Conservation (phyloP, 2,888 invertebrate species). For the Dryocosmus kuriphilus region DNA sequence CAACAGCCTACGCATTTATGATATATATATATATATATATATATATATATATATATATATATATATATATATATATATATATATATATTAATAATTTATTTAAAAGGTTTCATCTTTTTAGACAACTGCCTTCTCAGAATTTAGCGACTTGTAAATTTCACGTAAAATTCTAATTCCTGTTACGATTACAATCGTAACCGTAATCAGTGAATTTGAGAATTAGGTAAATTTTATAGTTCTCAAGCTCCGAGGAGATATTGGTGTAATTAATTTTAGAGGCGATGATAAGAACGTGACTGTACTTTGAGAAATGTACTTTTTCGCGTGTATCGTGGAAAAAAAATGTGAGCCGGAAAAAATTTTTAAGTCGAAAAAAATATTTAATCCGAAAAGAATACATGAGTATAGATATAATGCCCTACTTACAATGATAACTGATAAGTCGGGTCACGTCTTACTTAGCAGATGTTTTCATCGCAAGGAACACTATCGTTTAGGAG, state of each 20-base stretch:
- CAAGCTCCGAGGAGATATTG: constrained; percentile 16
- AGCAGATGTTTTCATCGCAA: neutral
- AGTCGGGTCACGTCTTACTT: neutral
- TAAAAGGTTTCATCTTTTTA: neutral
- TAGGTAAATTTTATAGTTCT: constrained; percentile 3
- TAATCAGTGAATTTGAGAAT: neutral
- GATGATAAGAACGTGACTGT: neutral
- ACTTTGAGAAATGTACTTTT: constrained; percentile 26
- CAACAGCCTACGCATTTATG: constrained; percentile 2
- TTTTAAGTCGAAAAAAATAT: neutral
- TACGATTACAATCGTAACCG: constrained; percentile 24
- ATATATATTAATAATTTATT: too few relatives aligned
- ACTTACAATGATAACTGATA: constrained; percentile 4
- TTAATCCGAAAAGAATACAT: neutral
- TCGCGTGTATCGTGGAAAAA: neutral
- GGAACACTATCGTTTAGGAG: neutral
- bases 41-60: too few relatives aligned
- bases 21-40: too few relatives aligned
- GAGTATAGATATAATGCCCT: neutral
- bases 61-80: too few relatives aligned
- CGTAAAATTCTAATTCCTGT: neutral
- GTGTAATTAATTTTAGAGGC: neutral
- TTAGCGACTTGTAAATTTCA: neutral
- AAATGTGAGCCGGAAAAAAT: neutral
- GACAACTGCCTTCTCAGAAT: neutral